These are phyloP conservation scores for Tauraco erythrolophus DNA, from an alignment of 2,113 vertebrate genomes.

Conservation along the genomic window DNA sequence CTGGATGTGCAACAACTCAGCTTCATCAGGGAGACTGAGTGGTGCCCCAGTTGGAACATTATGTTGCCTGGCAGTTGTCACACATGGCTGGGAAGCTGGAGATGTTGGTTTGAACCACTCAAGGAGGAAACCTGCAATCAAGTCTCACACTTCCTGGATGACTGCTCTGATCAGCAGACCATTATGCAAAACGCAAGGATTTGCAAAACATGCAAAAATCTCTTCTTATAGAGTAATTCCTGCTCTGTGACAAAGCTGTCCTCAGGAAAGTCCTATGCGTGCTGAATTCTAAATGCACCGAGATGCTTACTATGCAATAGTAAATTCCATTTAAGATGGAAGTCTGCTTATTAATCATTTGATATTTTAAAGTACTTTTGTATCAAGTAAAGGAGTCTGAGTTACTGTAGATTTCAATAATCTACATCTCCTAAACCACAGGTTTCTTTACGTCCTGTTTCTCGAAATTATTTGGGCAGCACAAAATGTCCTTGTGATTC, in stretches of 20 bases:
- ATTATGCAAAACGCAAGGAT: conserved; percentile 23
- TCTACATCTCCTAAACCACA: neutral
- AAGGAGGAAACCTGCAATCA: neutral
- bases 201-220: conserved; percentile 62
- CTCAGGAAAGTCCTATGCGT: neutral
- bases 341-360: neutral
- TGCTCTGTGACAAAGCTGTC: conserved; percentile 32
- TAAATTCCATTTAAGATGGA: neutral
- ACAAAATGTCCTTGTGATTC: neutral
- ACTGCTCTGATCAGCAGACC: conserved; percentile 11
- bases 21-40: neutral
- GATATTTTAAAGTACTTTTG: neutral
- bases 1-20: neutral
- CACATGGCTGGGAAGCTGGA: neutral
- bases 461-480: neutral
- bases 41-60: neutral
- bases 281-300: neutral
- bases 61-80: neutral
- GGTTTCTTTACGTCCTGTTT: neutral
- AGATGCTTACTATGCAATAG: neutral
- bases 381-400: neutral
- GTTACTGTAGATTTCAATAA: neutral
- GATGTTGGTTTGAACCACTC: neutral
- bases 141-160: neutral
- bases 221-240: neutral